Evolutionary conservation across 2,888 invertebrate genomes (phyloP).

Genomic region (Gisinianus flammeolus): DNA sequence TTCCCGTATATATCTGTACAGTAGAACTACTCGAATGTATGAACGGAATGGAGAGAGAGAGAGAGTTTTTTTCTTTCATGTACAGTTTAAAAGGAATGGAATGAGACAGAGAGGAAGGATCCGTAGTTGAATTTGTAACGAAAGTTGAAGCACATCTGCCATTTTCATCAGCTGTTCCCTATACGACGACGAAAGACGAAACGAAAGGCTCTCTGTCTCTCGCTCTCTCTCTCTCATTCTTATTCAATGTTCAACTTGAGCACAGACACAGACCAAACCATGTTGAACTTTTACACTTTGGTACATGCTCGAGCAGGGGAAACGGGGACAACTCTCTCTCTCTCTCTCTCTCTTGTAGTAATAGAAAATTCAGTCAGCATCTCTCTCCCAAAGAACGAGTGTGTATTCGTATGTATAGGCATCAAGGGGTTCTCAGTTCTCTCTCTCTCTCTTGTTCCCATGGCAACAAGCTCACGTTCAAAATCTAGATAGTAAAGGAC

Average conservation of each 20-base stretch:
- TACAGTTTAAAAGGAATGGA: no score
- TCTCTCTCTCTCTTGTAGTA: no score
- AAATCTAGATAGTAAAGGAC: no score
- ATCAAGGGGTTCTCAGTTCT: neutral
- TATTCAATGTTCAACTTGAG: conserved; percentile 2
- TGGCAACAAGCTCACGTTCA: neutral
- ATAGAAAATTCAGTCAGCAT: neutral
- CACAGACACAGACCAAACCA: neutral
- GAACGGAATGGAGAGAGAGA: no score
- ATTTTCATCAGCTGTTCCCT: conserved; percentile 50
- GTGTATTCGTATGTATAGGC: no score
- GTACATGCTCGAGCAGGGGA: neutral
- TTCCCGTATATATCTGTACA: no score
- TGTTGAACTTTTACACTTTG: neutral
- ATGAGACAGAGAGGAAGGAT: neutral
- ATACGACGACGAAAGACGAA: neutral
- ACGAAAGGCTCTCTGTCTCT: neutral
- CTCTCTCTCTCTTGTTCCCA: neutral
- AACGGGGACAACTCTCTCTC: neutral
- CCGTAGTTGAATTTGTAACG: neutral
- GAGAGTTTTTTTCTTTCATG: no score
- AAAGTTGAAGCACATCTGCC: conserved; percentile 44
- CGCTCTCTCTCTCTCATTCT: conserved; percentile 15
- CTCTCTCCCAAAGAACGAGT: no score
- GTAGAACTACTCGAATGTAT: no score